Percentiles rank a stretch among this genome's conserved stretches.
phyloP scores from a whole-genome alignment of 1,140 invertebrate genomes.

The Mylabris phalerata region DNA sequence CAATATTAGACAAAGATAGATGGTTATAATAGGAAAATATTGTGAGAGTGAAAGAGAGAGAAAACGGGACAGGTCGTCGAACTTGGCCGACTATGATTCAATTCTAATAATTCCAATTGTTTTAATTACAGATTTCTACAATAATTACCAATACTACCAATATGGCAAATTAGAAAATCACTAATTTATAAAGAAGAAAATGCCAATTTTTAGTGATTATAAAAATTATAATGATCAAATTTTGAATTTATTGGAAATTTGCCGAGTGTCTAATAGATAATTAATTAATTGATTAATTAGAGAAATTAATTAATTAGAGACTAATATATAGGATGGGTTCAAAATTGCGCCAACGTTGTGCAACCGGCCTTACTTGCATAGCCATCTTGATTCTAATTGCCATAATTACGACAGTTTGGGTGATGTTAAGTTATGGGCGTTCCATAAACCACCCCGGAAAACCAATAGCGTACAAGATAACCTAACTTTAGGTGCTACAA shows the following conservation, averaged over 20 bases:
- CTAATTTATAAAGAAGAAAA: too few species aligned
- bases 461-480: background rate
- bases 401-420: constrained; percentile 29
- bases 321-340: constrained; percentile 15
- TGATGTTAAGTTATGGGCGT: constrained; percentile 30
- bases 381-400: constrained; percentile 27
- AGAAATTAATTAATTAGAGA: background rate
- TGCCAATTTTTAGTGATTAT: too few species aligned
- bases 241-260: background rate
- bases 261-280: constrained; percentile 8
- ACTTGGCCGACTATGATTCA: too few species aligned
- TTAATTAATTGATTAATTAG: background rate
- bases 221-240: too few species aligned
- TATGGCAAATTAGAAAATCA: too few species aligned
- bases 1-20: too few species aligned
- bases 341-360: constrained; percentile 21
- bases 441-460: background rate
- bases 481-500: background rate
- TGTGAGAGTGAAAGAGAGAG: too few species aligned
- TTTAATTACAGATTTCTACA: too few species aligned
- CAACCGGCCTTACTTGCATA: constrained; percentile 20
- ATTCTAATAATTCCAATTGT: too few species aligned
- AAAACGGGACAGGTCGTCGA: too few species aligned
- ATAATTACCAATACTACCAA: too few species aligned
- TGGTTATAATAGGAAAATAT: too few species aligned